Conservation (phyloP, 2,888 invertebrate species). For the Dinocampus coccinellae region DNA sequence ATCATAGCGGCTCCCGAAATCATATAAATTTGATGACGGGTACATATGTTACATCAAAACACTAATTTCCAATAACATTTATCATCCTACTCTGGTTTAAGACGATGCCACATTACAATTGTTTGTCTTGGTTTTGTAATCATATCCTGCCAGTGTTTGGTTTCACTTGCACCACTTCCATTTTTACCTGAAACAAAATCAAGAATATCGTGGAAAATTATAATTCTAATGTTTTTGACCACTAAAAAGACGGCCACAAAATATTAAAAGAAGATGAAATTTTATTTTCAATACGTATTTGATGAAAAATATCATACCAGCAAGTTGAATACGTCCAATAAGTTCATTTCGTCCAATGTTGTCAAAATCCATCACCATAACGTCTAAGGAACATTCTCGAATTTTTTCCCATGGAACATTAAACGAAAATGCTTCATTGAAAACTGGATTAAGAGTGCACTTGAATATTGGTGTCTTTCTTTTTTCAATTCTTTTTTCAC, state of each 20-base stretch:
- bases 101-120: conserved; percentile 96
- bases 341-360: conserved; percentile 94
- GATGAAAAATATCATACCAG: conserved; percentile 74
- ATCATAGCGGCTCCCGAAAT: not conserved
- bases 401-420: conserved; percentile 98
- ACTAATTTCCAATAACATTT: conserved; percentile 3
- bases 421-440: conserved; percentile 96
- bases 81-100: conserved; percentile 85
- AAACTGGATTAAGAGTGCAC: conserved; percentile 94
- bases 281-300: not conserved
- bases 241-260: too few relatives aligned
- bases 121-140: conserved; percentile 96
- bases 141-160: conserved; percentile 99
- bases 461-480: conserved; percentile 95
- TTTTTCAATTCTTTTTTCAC: conserved; percentile 94
- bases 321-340: conserved; percentile 92
- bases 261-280: not conserved
- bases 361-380: conserved; percentile 98
- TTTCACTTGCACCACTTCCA: conserved; percentile 94
- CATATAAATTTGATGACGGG: conserved; percentile 8
- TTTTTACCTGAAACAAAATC: conserved; percentile 86
- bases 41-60: conserved; percentile 3
- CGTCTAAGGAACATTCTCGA: conserved; percentile 92
- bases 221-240: too few relatives aligned
- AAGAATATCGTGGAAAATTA: too few relatives aligned